phyloP scores from a whole-genome alignment of 2,113 vertebrate species.

The Cyprinodon brontotheroides region DNA sequence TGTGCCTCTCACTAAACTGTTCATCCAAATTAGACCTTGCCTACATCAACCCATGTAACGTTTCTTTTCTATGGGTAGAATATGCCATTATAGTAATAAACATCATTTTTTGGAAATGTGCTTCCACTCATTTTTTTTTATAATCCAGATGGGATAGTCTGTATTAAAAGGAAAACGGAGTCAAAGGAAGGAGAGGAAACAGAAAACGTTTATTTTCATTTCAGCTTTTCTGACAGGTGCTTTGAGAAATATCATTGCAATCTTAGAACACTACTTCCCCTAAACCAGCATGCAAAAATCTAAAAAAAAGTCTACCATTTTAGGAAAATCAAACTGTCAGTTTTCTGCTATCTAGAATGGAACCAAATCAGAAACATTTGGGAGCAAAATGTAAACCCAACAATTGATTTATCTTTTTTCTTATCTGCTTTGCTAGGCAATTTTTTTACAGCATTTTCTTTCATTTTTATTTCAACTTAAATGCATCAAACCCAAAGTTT shows the following conservation, averaged over 20 bases:
- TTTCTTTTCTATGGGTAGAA: slow-evolving; percentile 74
- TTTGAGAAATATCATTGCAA: neutral
- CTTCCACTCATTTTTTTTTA: slow-evolving; percentile 18
- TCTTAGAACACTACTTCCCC: too few species aligned
- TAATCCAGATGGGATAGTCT: neutral
- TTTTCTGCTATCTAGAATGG: too few species aligned
- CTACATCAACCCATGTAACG: slow-evolving; percentile 49
- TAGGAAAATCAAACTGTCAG: too few species aligned
- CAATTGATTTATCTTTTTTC: neutral
- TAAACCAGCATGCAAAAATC: neutral
- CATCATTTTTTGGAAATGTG: slow-evolving; percentile 66
- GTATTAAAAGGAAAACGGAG: neutral
- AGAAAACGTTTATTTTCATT: neutral
- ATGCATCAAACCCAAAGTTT: too few species aligned
- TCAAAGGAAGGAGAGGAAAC: neutral
- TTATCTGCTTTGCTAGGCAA: neutral
- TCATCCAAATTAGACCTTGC: slow-evolving; percentile 45
- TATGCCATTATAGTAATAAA: slow-evolving; percentile 69
- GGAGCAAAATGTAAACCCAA: neutral
- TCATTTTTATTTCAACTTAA: neutral
- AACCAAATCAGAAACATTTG: neutral
- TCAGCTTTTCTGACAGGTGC: neutral
- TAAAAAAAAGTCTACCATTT: neutral
- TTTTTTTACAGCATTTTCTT: neutral
- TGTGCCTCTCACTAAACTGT: slow-evolving; percentile 60